phyloP scores from a whole-genome alignment of 2,797 vertebrate genomes.

The Rhinatrema bivittatum region DNA sequence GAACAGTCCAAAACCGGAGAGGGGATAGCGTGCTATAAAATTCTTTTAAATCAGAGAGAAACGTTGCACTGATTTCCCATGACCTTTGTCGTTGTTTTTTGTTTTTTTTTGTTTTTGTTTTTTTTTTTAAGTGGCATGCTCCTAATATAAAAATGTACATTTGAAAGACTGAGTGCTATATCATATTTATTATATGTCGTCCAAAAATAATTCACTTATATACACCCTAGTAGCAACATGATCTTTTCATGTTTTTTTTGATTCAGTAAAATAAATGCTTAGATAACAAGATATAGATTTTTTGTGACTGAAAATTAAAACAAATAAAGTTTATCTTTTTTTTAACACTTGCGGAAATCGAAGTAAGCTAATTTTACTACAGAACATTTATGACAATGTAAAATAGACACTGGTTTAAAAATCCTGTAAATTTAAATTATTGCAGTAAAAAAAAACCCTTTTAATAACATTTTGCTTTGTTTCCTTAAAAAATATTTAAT shows the following conservation, averaged over 20 bases:
- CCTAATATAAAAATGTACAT: conserved; percentile 59
- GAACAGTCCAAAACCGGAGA: conserved; percentile 17
- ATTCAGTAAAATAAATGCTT: conserved; percentile 69
- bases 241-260: conserved; percentile 59
- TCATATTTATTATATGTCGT: conserved; percentile 79
- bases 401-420: conserved; percentile 4
- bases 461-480: conserved; percentile 1
- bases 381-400: conserved; percentile 1
- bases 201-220: conserved; percentile 59
- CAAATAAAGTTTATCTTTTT: conserved; percentile 73
- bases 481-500: conserved; percentile 17
- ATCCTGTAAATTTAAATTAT: background rate
- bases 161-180: conserved; percentile 67
- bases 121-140: conserved; percentile 68
- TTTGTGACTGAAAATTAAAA: conserved; percentile 53
- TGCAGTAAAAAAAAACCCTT: conserved; percentile 11
- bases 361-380: conserved; percentile 48
- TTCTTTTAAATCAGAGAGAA: conserved; percentile 16
- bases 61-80: conserved; percentile 70
- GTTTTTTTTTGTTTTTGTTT: conserved; percentile 55
- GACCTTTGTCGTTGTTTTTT: conserved; percentile 57
- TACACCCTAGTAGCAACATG: conserved; percentile 54
- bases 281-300: conserved; percentile 59
- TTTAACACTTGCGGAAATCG: conserved; percentile 49
- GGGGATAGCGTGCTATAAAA: background rate